phyloP scores from a whole-genome alignment of 2,113 vertebrate species.

The Propithecus coquereli region DNA sequence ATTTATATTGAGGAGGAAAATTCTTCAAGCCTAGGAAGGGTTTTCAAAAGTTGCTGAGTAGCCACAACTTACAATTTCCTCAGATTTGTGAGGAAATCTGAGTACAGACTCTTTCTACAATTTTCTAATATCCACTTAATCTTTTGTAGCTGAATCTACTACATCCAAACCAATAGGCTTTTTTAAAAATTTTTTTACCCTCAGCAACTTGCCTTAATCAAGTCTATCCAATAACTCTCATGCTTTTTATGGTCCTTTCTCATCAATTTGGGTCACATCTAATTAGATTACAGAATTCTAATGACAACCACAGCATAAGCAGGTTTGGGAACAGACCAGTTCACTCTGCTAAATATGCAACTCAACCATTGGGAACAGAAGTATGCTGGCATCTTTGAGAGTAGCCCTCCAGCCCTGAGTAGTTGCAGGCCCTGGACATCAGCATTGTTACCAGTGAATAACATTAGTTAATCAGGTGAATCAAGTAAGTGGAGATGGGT shows the following conservation, averaged over 20 bases:
- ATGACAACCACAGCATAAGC: not conserved
- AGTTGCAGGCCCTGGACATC: not conserved
- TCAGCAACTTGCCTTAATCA: constrained; percentile 15
- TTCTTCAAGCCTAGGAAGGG: not conserved
- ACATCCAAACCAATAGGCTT: not conserved
- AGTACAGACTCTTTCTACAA: not conserved
- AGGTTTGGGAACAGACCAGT: not conserved
- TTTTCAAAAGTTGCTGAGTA: constrained; percentile 36
- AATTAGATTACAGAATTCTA: constrained; percentile 29
- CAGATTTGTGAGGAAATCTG: constrained; percentile 5
- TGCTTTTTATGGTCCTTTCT: not conserved
- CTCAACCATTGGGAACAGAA: not conserved
- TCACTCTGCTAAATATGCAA: not conserved
- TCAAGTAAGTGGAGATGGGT: not conserved
- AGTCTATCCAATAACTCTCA: not conserved
- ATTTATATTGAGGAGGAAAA: constrained; percentile 22
- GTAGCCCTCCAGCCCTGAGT: not conserved
- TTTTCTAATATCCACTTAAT: not conserved
- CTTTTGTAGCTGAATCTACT: not conserved
- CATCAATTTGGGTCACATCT: constrained; percentile 19
- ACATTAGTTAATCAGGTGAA: not conserved
- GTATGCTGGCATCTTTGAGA: not conserved
- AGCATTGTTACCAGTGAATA: not conserved
- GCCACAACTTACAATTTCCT: not conserved
- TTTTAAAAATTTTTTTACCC: not conserved